A percentile compares a stretch with the other conserved stretches of the same genome.
Evolutionary conservation across 2,113 vertebrate genomes (phyloP).

Genomic region (Pedetes capensis): DNA sequence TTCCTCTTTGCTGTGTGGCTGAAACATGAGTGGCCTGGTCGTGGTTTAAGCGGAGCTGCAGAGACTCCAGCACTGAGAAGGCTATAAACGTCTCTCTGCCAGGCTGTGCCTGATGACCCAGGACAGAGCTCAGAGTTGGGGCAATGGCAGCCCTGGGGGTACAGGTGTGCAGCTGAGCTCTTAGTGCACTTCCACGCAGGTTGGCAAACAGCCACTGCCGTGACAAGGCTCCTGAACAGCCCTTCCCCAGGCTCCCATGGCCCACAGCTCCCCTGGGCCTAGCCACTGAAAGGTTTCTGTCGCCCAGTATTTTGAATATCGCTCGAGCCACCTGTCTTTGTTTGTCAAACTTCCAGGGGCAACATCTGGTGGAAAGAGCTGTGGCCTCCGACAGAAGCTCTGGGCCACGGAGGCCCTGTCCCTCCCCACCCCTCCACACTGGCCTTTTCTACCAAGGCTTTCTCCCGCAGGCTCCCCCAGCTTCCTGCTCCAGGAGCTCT

Average conservation of each 20-base stretch:
- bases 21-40: not conserved
- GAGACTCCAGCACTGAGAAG: not conserved
- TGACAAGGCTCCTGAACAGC: not conserved
- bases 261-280: not conserved
- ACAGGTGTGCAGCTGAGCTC: not conserved
- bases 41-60: not conserved
- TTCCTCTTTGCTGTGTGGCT: not conserved
- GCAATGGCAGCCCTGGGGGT: rapidly evolving
- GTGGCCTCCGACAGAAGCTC: not conserved
- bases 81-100: not conserved
- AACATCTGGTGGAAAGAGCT: not conserved
- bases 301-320: not conserved
- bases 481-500: not conserved
- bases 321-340: not conserved
- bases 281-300: not conserved
- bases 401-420: not conserved
- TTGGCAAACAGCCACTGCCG: not conserved
- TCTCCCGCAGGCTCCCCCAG: not conserved
- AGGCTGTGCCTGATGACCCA: not conserved
- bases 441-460: not conserved
- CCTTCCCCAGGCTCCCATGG: not conserved
- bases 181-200: too few species aligned
- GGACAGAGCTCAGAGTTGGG: not conserved
- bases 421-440: rapidly evolving
- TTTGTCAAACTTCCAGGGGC: not conserved